Conservation (phyloP, 2,797 vertebrate species). For the Alca torda region DNA sequence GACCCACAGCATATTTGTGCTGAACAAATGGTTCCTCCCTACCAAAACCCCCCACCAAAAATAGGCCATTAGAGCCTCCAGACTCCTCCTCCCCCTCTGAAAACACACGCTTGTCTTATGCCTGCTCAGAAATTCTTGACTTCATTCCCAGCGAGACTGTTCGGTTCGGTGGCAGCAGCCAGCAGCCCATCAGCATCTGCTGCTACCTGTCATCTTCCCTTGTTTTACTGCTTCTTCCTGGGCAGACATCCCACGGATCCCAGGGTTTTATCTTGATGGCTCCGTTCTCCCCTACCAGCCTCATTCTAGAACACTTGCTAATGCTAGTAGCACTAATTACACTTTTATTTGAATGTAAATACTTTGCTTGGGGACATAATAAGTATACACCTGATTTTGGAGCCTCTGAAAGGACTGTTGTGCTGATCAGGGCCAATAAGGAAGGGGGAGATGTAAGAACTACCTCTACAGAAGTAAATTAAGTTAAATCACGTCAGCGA, state of each 20-base stretch:
- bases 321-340: neutral
- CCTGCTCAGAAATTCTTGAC: neutral
- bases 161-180: neutral
- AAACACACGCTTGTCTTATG: neutral
- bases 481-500: neutral
- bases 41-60: neutral
- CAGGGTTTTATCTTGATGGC: constrained; percentile 4
- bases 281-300: neutral
- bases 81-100: neutral
- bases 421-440: neutral
- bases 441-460: neutral
- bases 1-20: neutral
- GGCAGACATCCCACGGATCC: neutral
- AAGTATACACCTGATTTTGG: constrained; percentile 2
- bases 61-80: neutral
- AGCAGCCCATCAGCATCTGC: neutral
- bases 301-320: neutral
- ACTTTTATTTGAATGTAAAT: constrained; percentile 17
- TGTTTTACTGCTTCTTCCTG: neutral
- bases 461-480: neutral
- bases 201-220: constrained; percentile 12
- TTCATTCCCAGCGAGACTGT: neutral
- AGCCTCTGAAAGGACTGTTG: neutral
- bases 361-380: constrained; percentile 12
- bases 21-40: neutral